Base-by-base conservation (phyloP, 2,113 vertebrate genomes). In the Piaya cayana region DNA sequence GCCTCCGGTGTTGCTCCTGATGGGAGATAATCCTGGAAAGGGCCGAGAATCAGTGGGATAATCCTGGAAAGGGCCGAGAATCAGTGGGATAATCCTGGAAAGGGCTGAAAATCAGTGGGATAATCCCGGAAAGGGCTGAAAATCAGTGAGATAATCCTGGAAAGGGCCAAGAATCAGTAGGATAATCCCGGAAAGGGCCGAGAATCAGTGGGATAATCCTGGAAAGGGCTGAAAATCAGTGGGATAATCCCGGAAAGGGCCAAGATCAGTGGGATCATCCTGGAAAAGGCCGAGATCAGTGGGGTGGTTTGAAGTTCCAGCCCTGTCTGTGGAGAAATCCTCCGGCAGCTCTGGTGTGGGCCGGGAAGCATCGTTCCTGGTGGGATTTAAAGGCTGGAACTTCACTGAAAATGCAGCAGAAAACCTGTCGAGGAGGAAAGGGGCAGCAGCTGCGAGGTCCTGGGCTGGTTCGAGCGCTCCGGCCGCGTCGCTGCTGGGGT, bases 1-100 rank as follows among this genome's bases (percentile, higher is more conserved):
- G 32, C 0, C 52, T 81, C 76, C 43, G 68, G 72, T 15, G 49
- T 34, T 21, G 15, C 1, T 0, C 39, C 27, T 0, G 2, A 0
- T 32, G 52, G 64, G 49, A 15, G 42, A 12, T 32, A 45, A 53
- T 8, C 58, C 23, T n/a, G 32, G 82, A 8, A 9, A 69, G 65
- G 55, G 29, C 84, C 74, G 64, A 68, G 87, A 53, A 62, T 17
- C n/a, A n/a, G n/a, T n/a, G n/a, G n/a, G 42, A 12, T 32, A 45
- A 53, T 8, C 58, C 23, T n/a, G 32, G 82, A 8, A 9, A 69
- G 65, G 55, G 29, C 84, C n/a, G n/a, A n/a, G n/a, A n/a, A n/a
- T n/a, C n/a, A n/a, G n/a, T n/a, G n/a, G n/a, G 42, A 12, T 32
- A 45, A 53, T 8, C 58, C 23, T n/a, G 32, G 82, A 8, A 9